phyloP scores from a whole-genome alignment of 2,888 invertebrate species.

The Rutpela maculata region DNA sequence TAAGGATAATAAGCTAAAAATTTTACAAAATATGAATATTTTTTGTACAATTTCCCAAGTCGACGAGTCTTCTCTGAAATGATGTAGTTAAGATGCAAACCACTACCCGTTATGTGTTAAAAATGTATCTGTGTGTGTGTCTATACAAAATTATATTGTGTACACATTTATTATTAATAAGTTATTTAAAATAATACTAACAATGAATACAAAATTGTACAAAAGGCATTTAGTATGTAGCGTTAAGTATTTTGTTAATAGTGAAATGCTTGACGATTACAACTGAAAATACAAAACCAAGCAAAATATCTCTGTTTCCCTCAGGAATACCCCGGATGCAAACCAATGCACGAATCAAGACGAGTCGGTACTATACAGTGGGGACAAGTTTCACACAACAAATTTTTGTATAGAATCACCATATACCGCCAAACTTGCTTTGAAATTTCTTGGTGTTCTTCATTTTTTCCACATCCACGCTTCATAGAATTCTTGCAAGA shows the following conservation, averaged over 20 bases:
- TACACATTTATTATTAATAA: slow-evolving; percentile 45
- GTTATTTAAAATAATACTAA: slow-evolving; percentile 5
- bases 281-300: too few species aligned
- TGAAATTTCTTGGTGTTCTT: too few species aligned
- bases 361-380: too few species aligned
- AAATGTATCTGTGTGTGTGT: slow-evolving; percentile 29
- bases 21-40: slow-evolving; percentile 46
- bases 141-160: slow-evolving; percentile 54
- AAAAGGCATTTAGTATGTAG: not conserved
- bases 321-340: too few species aligned
- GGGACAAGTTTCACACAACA: too few species aligned
- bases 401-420: too few species aligned
- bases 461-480: too few species aligned
- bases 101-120: slow-evolving; percentile 64
- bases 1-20: slow-evolving; percentile 52
- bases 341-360: too few species aligned
- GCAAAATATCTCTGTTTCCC: too few species aligned
- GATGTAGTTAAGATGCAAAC: slow-evolving; percentile 63
- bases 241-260: not conserved
- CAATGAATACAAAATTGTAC: slow-evolving; percentile 18
- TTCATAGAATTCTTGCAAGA: too few species aligned
- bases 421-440: too few species aligned
- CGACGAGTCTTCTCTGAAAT: slow-evolving; percentile 52
- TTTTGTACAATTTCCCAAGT: slow-evolving; percentile 43
- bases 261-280: too few species aligned